Evolutionary conservation across 2,797 vertebrate genomes (phyloP).

Genomic region (Sus cebifrons): DNA sequence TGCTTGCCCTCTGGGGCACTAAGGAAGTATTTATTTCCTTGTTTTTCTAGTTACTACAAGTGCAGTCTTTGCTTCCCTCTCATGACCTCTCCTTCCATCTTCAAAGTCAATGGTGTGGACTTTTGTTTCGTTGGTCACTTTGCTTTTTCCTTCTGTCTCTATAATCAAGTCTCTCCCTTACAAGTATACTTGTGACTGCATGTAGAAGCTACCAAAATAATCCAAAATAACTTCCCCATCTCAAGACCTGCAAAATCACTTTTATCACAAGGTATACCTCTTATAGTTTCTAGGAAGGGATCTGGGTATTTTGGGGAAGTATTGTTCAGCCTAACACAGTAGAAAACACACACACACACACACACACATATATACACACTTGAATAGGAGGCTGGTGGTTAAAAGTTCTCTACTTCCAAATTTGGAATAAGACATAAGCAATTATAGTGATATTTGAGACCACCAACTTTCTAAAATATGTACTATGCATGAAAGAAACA

Average conservation of each 20-base stretch:
- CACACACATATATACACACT: neutral
- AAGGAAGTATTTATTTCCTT: neutral
- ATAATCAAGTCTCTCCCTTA: neutral
- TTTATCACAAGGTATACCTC: neutral
- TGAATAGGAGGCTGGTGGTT: neutral
- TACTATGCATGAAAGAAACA: neutral
- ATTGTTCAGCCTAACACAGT: neutral
- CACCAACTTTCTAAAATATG: neutral
- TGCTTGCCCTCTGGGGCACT: neutral
- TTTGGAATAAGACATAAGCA: neutral
- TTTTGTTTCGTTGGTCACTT: neutral
- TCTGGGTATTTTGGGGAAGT: neutral
- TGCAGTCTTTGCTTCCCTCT: neutral
- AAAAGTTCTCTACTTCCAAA: conserved; percentile 18
- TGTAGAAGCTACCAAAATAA: neutral
- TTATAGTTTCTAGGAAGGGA: neutral
- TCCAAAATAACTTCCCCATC: neutral
- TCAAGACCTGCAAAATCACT: neutral
- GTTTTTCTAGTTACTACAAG: neutral
- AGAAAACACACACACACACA: neutral
- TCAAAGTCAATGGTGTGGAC: neutral
- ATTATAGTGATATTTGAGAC: neutral
- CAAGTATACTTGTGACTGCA: neutral
- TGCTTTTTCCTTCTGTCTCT: conserved; percentile 5
- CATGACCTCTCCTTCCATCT: neutral